Evolutionary conservation across 2,113 vertebrate species (phyloP).

Genomic region (Pedetes capensis): DNA sequence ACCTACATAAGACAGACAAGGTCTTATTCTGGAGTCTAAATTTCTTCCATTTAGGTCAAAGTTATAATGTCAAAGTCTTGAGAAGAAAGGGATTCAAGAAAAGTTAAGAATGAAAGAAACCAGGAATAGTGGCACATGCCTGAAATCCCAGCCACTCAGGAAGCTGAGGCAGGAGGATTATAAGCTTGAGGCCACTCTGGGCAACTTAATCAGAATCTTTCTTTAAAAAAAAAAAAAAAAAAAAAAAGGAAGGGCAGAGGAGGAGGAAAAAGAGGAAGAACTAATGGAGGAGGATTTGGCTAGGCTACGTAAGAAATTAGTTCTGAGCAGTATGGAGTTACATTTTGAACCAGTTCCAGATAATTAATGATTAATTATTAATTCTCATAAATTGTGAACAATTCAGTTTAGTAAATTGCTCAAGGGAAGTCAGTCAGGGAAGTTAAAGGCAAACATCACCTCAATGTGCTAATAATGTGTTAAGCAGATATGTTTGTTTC

Average conservation of each 20-base stretch:
- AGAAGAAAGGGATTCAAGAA: conserved; percentile 33
- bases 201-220: not conserved
- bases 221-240: not conserved
- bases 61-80: not conserved
- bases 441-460: conserved; percentile 16
- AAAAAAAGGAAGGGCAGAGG: too few species aligned
- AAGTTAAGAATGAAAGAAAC: not conserved
- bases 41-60: conserved; percentile 42
- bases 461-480: conserved; percentile 55
- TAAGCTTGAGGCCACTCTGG: not conserved
- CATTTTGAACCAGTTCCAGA: not conserved
- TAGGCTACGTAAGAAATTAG: not conserved
- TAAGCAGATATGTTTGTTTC: conserved; percentile 53
- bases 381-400: conserved; percentile 36
- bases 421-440: not conserved
- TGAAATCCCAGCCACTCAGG: not conserved
- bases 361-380: conserved; percentile 3
- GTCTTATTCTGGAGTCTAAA: not conserved
- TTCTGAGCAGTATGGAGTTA: not conserved
- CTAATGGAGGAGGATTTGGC: not conserved
- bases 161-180: not conserved
- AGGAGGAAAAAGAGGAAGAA: too few species aligned
- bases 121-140: not conserved
- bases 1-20: not conserved
- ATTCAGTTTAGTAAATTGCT: conserved; percentile 22